These are phyloP conservation scores for Xanthia togata DNA, from an alignment of 2,888 invertebrate species.

Conservation along the genomic window DNA sequence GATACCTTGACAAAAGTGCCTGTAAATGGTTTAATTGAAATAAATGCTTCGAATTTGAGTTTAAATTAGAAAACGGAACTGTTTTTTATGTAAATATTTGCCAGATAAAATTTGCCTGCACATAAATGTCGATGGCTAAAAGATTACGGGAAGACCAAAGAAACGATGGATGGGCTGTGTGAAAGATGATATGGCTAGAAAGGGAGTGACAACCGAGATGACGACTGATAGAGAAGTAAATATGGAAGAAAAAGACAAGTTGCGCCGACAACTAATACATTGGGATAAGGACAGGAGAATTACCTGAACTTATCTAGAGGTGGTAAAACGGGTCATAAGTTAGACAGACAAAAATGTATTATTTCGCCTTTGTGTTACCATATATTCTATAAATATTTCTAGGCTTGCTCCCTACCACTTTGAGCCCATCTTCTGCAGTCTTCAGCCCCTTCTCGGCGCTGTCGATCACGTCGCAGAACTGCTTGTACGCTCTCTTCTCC, in stretches of 20 bases:
- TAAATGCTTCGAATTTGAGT: no score
- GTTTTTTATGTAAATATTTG: neutral
- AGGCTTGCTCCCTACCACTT: conserved; percentile 23
- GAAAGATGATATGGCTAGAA: no score
- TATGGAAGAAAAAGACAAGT: no score
- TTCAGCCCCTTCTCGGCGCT: conserved; percentile 31
- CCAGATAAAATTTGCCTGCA: neutral
- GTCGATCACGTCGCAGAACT: conserved; percentile 44
- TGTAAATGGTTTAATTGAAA: no score
- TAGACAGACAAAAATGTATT: neutral
- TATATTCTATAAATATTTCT: neutral
- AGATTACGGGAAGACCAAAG: no score
- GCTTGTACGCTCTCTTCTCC: conserved; percentile 25
- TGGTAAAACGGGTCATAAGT: neutral
- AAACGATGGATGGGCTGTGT: no score
- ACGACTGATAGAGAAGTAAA: no score
- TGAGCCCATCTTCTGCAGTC: conserved; percentile 34
- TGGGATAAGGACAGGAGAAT: no score
- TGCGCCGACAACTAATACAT: no score
- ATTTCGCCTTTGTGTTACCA: neutral
- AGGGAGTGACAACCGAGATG: no score
- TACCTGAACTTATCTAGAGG: neutral
- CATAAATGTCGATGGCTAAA: neutral
- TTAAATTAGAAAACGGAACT: no score
- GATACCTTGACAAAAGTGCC: no score